phyloP scores from a whole-genome alignment of 2,888 invertebrate species.

The Tachina fera region DNA sequence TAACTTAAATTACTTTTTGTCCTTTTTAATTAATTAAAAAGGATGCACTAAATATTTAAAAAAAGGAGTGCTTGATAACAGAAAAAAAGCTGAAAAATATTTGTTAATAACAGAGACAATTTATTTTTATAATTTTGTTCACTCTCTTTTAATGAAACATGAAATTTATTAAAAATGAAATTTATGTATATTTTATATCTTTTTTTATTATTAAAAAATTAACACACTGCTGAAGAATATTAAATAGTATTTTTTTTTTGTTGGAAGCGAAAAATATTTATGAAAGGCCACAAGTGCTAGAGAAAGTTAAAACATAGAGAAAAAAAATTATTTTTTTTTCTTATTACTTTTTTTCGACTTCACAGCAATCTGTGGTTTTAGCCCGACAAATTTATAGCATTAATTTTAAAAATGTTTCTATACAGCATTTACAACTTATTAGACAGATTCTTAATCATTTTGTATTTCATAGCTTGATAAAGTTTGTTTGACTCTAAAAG shows the following conservation, averaged over 20 bases:
- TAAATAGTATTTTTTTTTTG: background rate
- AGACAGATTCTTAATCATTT: too few relatives aligned
- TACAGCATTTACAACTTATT: too few relatives aligned
- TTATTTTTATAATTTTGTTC: slow-evolving; percentile 1
- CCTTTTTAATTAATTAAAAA: slow-evolving; percentile 57
- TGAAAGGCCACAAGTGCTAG: too few relatives aligned
- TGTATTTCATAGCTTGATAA: too few relatives aligned
- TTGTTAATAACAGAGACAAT: slow-evolving; percentile 6
- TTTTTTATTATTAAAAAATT: background rate
- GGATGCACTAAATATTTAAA: background rate
- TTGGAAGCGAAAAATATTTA: too few relatives aligned
- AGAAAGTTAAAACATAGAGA: too few relatives aligned
- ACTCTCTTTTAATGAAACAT: slow-evolving; percentile 1
- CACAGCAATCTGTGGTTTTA: too few relatives aligned
- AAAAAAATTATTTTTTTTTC: too few relatives aligned
- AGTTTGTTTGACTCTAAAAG: too few relatives aligned
- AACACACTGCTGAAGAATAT: background rate
- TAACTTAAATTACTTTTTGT: slow-evolving; percentile 62
- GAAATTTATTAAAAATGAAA: background rate
- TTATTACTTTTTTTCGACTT: too few relatives aligned
- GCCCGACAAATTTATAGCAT: too few relatives aligned
- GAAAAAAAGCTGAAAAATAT: background rate
- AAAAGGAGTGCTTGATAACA: slow-evolving; percentile 4
- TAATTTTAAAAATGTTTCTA: too few relatives aligned
- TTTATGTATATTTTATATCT: background rate